Evolutionary conservation across 2,113 vertebrate genomes (phyloP), one percentile per base, ranked within the genome.

Genomic region (Ivindomyrus marchei): DNA sequence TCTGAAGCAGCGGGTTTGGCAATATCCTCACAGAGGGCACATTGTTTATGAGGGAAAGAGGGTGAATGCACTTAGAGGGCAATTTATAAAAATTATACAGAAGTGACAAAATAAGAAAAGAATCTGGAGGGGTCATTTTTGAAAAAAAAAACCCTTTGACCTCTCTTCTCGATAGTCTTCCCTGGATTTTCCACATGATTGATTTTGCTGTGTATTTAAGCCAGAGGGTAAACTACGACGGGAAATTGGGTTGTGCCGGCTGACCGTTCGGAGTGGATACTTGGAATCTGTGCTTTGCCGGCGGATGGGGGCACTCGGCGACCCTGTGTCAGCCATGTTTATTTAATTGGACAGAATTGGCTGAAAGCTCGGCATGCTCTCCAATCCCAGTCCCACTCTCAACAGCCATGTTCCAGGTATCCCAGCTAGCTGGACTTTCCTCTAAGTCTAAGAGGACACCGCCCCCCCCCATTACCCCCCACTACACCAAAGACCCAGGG

Each of bases 121-220:
- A 53, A 19, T 80, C 74, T 42, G 70, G 70, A 39, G 13, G n/a
- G 50, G 85, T 31, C 17, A 50, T 50, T 56, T 53, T 53, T 36
- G 36, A 2, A 31, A 36, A 45, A 42, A 52, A 17, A 52, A 87
- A 2, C 1, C 15, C 31, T 36, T 15, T 87, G 13, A 53, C 85
- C 50, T 56, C n/a, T 27, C 45, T 36, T 46, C n/a, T 53, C 11
- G 17, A 47, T 21, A 85, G 45, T 21, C 83, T 47, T 47, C 39
- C 45, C 24, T 4, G 24, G 9, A 10, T 87, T 47, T 50, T 13
- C 24, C 24, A 50, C 10, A 24, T 87, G 85, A 53, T 50, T 87
- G 85, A 87, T 87, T 87, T 87, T 46, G 83, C 4, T 87, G 85
- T 47, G 39, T 47, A 47, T 87, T 87, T 87, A 53, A 36, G 50